Conservation (phyloP, 2,797 vertebrate genomes). For the Galaxias olidus region DNA sequence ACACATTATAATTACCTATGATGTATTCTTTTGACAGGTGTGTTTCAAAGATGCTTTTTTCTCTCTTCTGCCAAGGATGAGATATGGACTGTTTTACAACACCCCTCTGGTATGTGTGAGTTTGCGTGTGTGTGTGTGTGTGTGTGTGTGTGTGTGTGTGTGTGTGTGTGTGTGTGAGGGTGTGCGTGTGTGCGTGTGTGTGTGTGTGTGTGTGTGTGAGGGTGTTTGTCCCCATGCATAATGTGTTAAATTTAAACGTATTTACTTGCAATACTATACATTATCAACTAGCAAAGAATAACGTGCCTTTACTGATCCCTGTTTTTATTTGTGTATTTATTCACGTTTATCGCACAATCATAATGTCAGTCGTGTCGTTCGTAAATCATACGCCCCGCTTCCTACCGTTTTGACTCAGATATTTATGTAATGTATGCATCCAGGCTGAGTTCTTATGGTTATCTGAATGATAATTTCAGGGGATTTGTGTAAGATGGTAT, state of each 20-base stretch:
- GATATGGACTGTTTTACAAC: constrained; percentile 96
- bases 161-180: too few relatives aligned
- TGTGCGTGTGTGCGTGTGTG: too few relatives aligned
- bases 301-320: neutral
- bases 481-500: constrained; percentile 53
- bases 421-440: constrained; percentile 51
- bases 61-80: constrained; percentile 93
- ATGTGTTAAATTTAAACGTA: constrained; percentile 13
- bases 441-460: constrained; percentile 37
- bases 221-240: neutral
- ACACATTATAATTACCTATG: neutral
- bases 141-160: neutral
- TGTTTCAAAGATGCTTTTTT: constrained; percentile 94
- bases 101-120: constrained; percentile 91
- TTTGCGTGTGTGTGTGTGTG: constrained; percentile 7
- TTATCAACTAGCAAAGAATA: too few relatives aligned
- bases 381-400: constrained; percentile 19
- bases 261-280: neutral
- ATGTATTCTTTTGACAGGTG: constrained; percentile 71
- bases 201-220: constrained; percentile 83
- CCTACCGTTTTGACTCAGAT: constrained; percentile 45
- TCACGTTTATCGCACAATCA: constrained; percentile 6
- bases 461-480: constrained; percentile 71
- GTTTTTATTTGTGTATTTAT: neutral
- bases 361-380: constrained; percentile 1